Conservation (phyloP, 2,113 vertebrate genomes). For the Strigops habroptila region DNA sequence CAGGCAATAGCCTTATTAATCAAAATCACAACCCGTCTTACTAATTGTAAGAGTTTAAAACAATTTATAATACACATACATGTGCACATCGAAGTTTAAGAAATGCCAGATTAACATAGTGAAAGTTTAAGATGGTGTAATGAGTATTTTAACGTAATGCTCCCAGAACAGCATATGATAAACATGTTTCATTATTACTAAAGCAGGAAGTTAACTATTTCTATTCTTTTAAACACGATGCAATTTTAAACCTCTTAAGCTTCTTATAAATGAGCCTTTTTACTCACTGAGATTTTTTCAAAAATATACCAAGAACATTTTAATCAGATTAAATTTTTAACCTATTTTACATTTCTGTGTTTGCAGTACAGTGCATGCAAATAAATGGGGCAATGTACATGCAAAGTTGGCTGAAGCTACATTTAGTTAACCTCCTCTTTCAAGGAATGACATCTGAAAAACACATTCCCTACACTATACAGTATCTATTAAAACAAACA, state of each 20-base stretch:
- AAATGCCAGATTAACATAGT: neutral
- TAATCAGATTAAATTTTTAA: neutral
- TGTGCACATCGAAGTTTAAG: neutral
- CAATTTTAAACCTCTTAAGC: neutral
- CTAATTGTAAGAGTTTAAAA: neutral
- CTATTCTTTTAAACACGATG: neutral
- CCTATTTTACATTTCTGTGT: neutral
- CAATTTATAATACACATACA: neutral
- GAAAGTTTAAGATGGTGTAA: neutral
- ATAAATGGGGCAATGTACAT: neutral
- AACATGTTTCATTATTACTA: neutral
- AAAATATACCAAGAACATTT: neutral
- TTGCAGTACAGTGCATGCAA: neutral
- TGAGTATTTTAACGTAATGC: neutral
- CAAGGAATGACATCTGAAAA: neutral
- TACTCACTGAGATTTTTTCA: neutral
- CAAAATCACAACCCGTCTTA: neutral
- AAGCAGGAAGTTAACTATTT: neutral
- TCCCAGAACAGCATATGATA: neutral
- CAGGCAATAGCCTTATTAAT: neutral
- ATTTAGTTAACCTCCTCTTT: neutral
- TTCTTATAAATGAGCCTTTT: neutral
- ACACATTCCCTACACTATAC: neutral
- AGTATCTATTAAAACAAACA: constrained; percentile 3
- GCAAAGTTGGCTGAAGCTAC: neutral